Percentiles rank a stretch among this genome's conserved stretches.
Conservation (phyloP, 2,113 vertebrate genomes). For the Leiothrix lutea region DNA sequence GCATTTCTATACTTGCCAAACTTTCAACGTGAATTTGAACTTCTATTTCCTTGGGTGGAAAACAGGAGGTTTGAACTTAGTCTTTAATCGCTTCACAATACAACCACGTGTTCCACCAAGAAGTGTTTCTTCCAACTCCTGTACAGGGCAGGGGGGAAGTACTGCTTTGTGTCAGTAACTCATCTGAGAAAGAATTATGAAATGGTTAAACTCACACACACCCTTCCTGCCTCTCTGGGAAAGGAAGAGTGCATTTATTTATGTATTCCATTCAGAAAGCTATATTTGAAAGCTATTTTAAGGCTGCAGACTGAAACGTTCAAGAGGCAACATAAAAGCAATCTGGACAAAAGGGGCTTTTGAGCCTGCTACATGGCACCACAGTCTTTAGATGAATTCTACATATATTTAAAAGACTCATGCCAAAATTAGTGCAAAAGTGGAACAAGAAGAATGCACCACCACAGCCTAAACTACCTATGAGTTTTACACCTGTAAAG, state of each 20-base stretch:
- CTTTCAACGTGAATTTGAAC: not conserved
- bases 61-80: not conserved
- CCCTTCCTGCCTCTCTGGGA: conserved; percentile 62
- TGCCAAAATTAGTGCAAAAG: not conserved
- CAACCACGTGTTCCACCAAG: not conserved
- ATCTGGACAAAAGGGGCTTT: not conserved
- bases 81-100: not conserved
- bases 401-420: not conserved
- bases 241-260: conserved; percentile 58
- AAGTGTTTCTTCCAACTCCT: not conserved
- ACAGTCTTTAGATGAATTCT: not conserved
- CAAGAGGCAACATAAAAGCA: not conserved
- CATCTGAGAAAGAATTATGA: conserved; percentile 6
- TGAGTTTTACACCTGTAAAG: not conserved
- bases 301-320: not conserved
- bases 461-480: not conserved
- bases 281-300: conserved; percentile 53
- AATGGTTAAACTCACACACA: conserved; percentile 36
- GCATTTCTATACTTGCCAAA: not conserved
- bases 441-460: not conserved
- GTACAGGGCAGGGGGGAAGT: rapidly evolving
- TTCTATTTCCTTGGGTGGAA: not conserved
- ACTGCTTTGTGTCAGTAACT: not conserved
- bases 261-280: conserved; percentile 35
- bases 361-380: not conserved